phyloP scores from a whole-genome alignment of 2,888 invertebrate species.

The Hirtodrosophila trivittata region DNA sequence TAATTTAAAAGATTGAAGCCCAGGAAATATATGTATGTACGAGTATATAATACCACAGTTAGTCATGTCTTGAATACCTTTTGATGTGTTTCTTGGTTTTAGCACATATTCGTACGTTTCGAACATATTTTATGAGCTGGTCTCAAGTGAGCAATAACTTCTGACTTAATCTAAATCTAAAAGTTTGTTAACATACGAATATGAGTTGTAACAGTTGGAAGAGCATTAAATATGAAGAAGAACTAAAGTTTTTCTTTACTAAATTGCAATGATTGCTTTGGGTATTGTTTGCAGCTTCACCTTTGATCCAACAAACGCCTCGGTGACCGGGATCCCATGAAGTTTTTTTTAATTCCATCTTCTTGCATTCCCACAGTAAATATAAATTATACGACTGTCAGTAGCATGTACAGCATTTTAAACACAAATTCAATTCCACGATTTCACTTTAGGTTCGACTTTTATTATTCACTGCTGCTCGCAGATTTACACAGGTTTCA shows the following conservation, averaged over 20 bases:
- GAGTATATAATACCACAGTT: conserved; percentile 44
- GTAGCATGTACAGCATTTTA: conserved; percentile 35
- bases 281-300: conserved; percentile 20
- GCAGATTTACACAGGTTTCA: conserved; percentile 34
- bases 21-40: conserved; percentile 50
- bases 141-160: too few relatives aligned
- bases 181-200: not conserved
- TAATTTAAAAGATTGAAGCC: conserved; percentile 52
- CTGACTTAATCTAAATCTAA: too few relatives aligned
- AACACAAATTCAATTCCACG: conserved; percentile 57
- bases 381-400: conserved; percentile 50
- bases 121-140: too few relatives aligned
- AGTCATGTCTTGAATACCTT: conserved; percentile 9
- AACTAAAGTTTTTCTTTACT: not conserved
- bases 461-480: conserved; percentile 43
- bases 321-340: conserved; percentile 65
- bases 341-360: conserved; percentile 21
- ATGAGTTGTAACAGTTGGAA: not conserved
- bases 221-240: not conserved
- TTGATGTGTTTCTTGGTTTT: conserved; percentile 7
- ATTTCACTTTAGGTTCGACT: conserved; percentile 60
- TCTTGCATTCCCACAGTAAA: conserved; percentile 64
- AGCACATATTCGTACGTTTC: too few relatives aligned
- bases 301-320: conserved; percentile 31
- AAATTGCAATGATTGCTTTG: not conserved